Percentiles rank a stretch among this genome's conserved stretches.
Evolutionary conservation across 2,113 vertebrate genomes (phyloP).

Genomic region (Notiomystis cincta): DNA sequence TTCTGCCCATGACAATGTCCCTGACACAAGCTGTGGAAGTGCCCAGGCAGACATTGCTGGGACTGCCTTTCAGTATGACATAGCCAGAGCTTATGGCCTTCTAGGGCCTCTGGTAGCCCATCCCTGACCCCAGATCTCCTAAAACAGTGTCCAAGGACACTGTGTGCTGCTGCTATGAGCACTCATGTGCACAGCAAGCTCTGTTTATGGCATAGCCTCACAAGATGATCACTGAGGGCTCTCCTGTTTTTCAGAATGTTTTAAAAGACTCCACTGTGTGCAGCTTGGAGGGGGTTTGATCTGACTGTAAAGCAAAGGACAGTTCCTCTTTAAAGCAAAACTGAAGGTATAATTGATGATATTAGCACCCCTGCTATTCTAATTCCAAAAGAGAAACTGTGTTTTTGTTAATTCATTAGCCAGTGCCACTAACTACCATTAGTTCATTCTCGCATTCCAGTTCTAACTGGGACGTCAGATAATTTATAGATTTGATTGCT

Average conservation of each 20-base stretch:
- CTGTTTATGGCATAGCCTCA: neutral
- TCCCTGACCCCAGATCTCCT: neutral
- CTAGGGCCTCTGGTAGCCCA: neutral
- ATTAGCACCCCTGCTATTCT: neutral
- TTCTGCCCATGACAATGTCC: neutral
- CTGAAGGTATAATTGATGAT: neutral
- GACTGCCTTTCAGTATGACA: neutral
- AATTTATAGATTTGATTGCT: neutral
- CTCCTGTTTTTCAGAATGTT: neutral
- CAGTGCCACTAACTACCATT: neutral
- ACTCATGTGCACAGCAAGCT: neutral
- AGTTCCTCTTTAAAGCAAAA: neutral
- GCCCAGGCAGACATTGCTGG: neutral
- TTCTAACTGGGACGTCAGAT: neutral
- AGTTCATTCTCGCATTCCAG: neutral
- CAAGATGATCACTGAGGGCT: fast-evolving
- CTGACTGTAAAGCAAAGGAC: neutral
- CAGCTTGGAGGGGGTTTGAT: neutral
- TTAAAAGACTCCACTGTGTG: neutral
- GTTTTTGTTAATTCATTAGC: neutral
- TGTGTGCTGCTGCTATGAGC: fast-evolving
- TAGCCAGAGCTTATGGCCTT: neutral
- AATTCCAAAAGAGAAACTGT: neutral
- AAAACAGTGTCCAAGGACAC: neutral
- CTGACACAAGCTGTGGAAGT: neutral